Evolutionary conservation across 1,140 invertebrate species (phyloP).

Genomic region (Tetramorium parvispinum): DNA sequence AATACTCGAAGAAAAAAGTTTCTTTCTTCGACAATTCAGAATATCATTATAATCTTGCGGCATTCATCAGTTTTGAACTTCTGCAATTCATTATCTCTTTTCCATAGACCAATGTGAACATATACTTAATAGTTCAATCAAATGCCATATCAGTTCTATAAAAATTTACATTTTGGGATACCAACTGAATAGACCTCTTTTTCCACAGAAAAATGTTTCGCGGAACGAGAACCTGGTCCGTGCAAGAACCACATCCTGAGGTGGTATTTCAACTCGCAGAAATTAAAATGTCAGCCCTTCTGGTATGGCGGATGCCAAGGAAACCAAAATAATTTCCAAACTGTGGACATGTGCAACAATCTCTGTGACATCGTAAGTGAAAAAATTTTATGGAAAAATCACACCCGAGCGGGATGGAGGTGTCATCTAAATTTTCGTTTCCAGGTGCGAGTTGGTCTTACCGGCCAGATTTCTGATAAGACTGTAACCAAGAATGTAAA

Average conservation of each 20-base stretch:
- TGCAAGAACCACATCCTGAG: constrained; percentile 93
- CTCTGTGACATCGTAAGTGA: constrained; percentile 88
- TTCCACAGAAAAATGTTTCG: constrained; percentile 91
- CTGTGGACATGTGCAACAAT: constrained; percentile 90
- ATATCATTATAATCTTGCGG: background rate
- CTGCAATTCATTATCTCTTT: no score
- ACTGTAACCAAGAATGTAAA: no score
- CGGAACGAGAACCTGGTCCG: constrained; percentile 90
- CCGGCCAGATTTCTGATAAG: constrained; percentile 42
- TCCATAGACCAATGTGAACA: no score
- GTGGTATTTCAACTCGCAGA: constrained; percentile 92
- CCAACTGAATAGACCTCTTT: no score
- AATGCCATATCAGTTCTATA: no score
- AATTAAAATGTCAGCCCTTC: constrained; percentile 92
- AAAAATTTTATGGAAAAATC: background rate
- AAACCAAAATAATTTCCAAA: constrained; percentile 95
- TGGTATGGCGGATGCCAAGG: constrained; percentile 95
- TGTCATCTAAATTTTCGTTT: background rate
- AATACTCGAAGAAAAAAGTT: background rate
- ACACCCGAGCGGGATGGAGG: no score
- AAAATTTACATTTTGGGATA: no score
- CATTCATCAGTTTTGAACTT: no score
- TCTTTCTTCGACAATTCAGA: background rate
- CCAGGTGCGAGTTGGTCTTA: constrained; percentile 68
- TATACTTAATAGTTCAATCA: no score